Evolutionary conservation across 2,888 invertebrate species (phyloP).

Genomic region (Pristionchus entomophagus): DNA sequence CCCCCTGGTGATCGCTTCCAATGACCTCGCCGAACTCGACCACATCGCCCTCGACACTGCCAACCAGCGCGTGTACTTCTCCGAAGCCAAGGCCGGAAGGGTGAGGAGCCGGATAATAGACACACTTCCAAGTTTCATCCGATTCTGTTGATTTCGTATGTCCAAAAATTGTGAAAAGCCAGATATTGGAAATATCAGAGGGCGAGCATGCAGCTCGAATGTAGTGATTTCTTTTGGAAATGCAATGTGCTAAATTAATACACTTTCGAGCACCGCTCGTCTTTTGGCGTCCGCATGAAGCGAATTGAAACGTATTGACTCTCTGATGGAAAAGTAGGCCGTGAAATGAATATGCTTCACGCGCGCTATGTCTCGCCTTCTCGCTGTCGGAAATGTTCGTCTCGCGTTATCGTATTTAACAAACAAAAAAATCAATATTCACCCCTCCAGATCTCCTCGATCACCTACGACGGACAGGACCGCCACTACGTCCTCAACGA

Average conservation of each 20-base stretch:
- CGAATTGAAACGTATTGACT: too few relatives aligned
- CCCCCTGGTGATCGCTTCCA: conserved; percentile 77
- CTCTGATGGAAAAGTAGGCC: neutral
- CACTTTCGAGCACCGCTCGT: too few relatives aligned
- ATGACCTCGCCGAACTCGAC: conserved; percentile 78
- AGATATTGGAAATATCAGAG: too few relatives aligned
- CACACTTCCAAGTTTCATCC: too few relatives aligned
- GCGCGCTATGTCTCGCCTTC: neutral
- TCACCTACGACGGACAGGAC: conserved; percentile 75
- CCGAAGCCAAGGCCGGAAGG: conserved; percentile 79
- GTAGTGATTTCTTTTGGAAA: too few relatives aligned
- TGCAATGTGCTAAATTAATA: too few relatives aligned
- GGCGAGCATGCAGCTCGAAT: too few relatives aligned
- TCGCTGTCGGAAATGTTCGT: neutral
- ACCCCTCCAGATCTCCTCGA: conserved; percentile 68
- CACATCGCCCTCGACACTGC: conserved; percentile 87
- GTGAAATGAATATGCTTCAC: neutral
- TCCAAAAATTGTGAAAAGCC: too few relatives aligned
- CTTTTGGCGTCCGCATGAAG: too few relatives aligned
- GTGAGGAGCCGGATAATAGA: too few relatives aligned
- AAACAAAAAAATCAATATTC: neutral
- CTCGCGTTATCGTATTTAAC: neutral
- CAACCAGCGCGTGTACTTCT: conserved; percentile 89
- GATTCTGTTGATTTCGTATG: too few relatives aligned
- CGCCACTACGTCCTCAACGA: conserved; percentile 74